phyloP scores from a whole-genome alignment of 2,888 invertebrate species.

The Chaetoderma sp. region DNA sequence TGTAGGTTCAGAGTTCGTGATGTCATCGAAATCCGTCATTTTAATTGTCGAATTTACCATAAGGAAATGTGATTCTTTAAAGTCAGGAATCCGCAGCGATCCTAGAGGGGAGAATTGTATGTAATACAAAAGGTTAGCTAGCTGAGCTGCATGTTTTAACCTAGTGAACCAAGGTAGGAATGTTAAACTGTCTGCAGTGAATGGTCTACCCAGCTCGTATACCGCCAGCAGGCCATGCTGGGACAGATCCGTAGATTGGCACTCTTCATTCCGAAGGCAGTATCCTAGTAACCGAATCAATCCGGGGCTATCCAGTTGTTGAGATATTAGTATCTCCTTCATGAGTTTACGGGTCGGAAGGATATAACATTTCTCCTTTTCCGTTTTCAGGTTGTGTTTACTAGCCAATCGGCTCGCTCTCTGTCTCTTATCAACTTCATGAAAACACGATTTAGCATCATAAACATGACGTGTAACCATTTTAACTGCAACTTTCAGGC shows the following conservation, averaged over 20 bases:
- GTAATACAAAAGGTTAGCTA: constrained; percentile 57
- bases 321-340: constrained; percentile 63
- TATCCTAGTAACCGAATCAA: constrained; percentile 58
- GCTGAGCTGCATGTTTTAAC: constrained; percentile 50
- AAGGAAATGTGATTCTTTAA: constrained; percentile 62
- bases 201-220: constrained; percentile 56
- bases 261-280: constrained; percentile 63
- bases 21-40: constrained; percentile 64
- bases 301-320: constrained; percentile 60
- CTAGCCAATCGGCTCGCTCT: not conserved
- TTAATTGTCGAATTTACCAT: constrained; percentile 54
- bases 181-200: constrained; percentile 50
- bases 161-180: constrained; percentile 49
- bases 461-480: constrained; percentile 64
- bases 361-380: constrained; percentile 54
- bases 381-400: no score
- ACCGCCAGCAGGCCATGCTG: constrained; percentile 62
- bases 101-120: constrained; percentile 62
- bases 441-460: constrained; percentile 57
- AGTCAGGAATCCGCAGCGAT: constrained; percentile 60
- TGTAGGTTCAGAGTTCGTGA: constrained; percentile 57
- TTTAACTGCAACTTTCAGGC: constrained; percentile 56
- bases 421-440: constrained; percentile 32
- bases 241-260: constrained; percentile 58
- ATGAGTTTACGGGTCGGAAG: constrained; percentile 63